Conservation (phyloP, 2,113 vertebrate species). For the Dipodomys ordii region DNA sequence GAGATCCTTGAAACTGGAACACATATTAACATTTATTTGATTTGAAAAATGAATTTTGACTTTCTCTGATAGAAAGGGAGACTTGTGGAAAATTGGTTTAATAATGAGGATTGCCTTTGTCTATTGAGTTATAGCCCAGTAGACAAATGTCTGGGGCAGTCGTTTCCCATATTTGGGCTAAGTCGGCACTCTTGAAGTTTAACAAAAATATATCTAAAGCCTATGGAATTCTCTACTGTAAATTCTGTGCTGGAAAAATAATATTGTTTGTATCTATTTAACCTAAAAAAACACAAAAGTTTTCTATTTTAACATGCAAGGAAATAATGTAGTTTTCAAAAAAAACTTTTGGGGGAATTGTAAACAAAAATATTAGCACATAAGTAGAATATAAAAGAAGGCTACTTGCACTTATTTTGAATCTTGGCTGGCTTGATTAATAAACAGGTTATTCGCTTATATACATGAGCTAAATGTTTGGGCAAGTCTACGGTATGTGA, state of each 20-base stretch:
- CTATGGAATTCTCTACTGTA: neutral
- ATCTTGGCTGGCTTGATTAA: constrained; percentile 37
- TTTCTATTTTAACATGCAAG: neutral
- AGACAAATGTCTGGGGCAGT: neutral
- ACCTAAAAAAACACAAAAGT: neutral
- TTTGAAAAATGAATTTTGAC: constrained; percentile 31
- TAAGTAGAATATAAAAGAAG: neutral
- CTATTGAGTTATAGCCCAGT: neutral
- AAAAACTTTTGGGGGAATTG: constrained; percentile 19
- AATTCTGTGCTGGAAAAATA: constrained; percentile 11
- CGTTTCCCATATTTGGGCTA: neutral
- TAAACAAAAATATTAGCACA: constrained; percentile 38
- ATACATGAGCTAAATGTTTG: neutral
- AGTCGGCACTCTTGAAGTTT: neutral
- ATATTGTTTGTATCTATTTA: neutral
- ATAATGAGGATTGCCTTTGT: neutral
- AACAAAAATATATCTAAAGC: constrained; percentile 27
- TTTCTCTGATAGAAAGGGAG: constrained; percentile 28
- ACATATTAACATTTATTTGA: constrained; percentile 29
- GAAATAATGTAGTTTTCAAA: neutral
- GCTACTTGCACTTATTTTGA: constrained; percentile 2
- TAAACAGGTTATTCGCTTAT: constrained; percentile 12
- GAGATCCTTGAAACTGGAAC: neutral
- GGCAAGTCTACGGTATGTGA: neutral
- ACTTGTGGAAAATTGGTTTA: neutral